Conservation (phyloP, 2,113 vertebrate species). For the Polypterus bichir region DNA sequence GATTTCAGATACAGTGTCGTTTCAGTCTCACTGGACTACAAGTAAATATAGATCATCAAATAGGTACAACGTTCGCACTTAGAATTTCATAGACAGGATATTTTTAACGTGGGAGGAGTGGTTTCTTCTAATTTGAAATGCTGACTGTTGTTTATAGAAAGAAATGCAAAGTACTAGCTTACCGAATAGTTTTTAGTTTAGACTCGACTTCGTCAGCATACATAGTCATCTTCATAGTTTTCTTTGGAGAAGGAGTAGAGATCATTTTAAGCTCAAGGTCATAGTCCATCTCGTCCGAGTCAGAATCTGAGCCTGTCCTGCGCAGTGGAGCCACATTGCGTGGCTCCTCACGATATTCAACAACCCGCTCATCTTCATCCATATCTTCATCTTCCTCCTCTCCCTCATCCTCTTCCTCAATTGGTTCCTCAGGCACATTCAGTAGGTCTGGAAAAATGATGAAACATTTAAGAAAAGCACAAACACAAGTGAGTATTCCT, state of each 20-base stretch:
- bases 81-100: too few species aligned
- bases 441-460: conserved; percentile 59
- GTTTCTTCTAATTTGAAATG: too few species aligned
- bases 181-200: conserved; percentile 82
- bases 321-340: conserved; percentile 34
- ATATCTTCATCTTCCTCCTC: conserved; percentile 73
- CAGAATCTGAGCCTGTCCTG: conserved; percentile 49
- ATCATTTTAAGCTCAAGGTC: conserved; percentile 98
- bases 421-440: conserved; percentile 86
- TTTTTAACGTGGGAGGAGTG: too few species aligned
- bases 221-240: conserved; percentile 99
- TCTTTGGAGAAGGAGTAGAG: conserved; percentile 90
- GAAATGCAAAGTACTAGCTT: conserved; percentile 13
- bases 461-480: not conserved
- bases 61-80: too few species aligned
- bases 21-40: too few species aligned
- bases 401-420: conserved; percentile 69
- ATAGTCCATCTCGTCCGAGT: conserved; percentile 97
- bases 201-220: conserved; percentile 90
- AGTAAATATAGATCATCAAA: too few species aligned
- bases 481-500: too few species aligned
- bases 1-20: too few species aligned
- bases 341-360: conserved; percentile 69
- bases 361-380: conserved; percentile 86
- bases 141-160: too few species aligned